Base-by-base conservation (phyloP, 2,888 invertebrate species). In the Alentia gelatinosa region DNA sequence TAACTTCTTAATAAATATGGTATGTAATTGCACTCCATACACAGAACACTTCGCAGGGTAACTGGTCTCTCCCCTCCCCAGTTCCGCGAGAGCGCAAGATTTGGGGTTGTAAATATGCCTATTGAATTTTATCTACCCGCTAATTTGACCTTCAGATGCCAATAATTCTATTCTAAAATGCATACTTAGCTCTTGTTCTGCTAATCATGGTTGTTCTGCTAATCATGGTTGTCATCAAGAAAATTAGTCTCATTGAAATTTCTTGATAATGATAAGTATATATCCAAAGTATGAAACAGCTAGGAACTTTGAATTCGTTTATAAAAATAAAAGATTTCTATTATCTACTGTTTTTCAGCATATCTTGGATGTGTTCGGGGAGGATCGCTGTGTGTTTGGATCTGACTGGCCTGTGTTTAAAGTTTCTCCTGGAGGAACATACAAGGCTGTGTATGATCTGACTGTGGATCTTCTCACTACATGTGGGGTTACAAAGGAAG, bases 401-500 rank as follows among this genome's bases (percentile, higher is more conserved):
- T 94, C 94, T 9, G 94, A 94, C 74, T 95, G 94, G 94, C 95
- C 95, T n/a, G 94, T 95, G 1, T 0, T 94, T 93, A 84, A 91
- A 84, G 0, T 84, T 93, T 89, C 93, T 93, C 0, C 91, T 91
- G 37, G 93, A 93, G 91, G 91, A 26, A 74, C 30, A 30, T 94
- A 93, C 89, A 91, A 86, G n/a, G 92, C 93, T 33, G 93, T 93
- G 30, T 93, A 92, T 68, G 63, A 91, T 9, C 63, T 94, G 23
- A 84, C 93, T 40, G 84, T 91, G 35, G 89, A 88, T 5, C 91
- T 94, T 26, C 35, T 93, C 33, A 68, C 91, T 0, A 30, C 90
- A 12, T 56, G 83, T 83, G 83, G 42, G 1, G 40, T 91, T 26
- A 90, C 92, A 9, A 92, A 92, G 12, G 90, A 90, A 9, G 93